Evolutionary conservation across 2,888 invertebrate genomes (phyloP).

Genomic region (Diplazon laetatorius): DNA sequence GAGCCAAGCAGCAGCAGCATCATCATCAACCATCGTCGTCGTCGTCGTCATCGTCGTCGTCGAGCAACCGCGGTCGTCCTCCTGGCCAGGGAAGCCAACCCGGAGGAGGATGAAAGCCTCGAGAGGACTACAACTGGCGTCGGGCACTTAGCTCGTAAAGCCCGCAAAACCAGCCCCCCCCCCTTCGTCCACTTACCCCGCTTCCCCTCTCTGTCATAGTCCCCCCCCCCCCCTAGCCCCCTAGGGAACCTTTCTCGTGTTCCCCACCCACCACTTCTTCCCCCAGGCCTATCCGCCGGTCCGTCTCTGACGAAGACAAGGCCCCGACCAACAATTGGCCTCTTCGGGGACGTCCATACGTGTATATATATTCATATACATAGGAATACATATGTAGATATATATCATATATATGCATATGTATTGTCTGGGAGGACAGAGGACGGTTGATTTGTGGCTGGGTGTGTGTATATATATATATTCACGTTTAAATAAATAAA

Average conservation of each 20-base stretch:
- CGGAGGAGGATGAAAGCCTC: constrained; percentile 66
- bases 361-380: constrained; percentile 34
- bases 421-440: constrained; percentile 1
- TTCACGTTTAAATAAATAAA: neutral
- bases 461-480: constrained; percentile 7
- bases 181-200: too few species aligned
- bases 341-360: constrained; percentile 46
- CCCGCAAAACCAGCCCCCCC: constrained; percentile 43
- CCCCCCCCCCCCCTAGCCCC: too few species aligned
- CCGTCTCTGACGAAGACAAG: too few species aligned
- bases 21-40: neutral
- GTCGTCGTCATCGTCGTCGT: neutral
- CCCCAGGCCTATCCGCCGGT: constrained; percentile 33
- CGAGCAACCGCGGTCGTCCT: constrained; percentile 56
- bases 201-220: too few species aligned
- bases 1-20: constrained; percentile 17
- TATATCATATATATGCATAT: constrained; percentile 25
- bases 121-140: constrained; percentile 59
- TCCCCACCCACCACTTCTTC: constrained; percentile 27
- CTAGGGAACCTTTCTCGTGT: too few species aligned
- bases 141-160: constrained; percentile 65
- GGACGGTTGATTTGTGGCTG: constrained; percentile 9
- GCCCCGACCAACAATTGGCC: constrained; percentile 58
- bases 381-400: too few species aligned
- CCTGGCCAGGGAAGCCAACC: constrained; percentile 63